Conservation (phyloP, 2,113 vertebrate genomes). For the Eulacestoma nigropectus region DNA sequence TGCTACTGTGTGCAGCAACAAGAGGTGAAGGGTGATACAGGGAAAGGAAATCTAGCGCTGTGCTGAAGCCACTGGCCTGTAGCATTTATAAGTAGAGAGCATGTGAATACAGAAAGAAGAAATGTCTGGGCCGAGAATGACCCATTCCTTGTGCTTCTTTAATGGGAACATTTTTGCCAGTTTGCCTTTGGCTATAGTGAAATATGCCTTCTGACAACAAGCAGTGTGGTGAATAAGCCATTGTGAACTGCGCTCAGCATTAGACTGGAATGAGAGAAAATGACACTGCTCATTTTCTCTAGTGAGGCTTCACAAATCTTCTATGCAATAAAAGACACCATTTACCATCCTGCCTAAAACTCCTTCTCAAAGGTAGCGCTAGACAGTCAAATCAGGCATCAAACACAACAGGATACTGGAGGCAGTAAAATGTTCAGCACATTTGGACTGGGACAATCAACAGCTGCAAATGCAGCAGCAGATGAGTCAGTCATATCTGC, state of each 20-base stretch:
- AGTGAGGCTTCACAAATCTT: neutral
- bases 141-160: neutral
- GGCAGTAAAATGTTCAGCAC: neutral
- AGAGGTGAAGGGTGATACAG: neutral
- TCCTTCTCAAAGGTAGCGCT: neutral
- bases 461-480: conserved; percentile 2
- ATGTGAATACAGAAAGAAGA: neutral
- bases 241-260: neutral
- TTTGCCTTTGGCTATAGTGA: neutral
- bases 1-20: neutral
- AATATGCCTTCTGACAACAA: neutral
- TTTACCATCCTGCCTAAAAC: neutral
- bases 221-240: neutral
- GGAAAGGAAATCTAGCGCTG: neutral
- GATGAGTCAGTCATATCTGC: neutral
- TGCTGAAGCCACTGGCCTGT: neutral
- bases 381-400: neutral
- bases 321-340: neutral
- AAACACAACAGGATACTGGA: neutral
- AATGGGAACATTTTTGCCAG: neutral
- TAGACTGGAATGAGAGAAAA: neutral
- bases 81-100: neutral
- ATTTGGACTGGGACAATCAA: neutral
- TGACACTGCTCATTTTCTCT: neutral
- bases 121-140: neutral